Evolutionary conservation across 2,888 invertebrate genomes (phyloP).

Genomic region (Hedychridium roseum): DNA sequence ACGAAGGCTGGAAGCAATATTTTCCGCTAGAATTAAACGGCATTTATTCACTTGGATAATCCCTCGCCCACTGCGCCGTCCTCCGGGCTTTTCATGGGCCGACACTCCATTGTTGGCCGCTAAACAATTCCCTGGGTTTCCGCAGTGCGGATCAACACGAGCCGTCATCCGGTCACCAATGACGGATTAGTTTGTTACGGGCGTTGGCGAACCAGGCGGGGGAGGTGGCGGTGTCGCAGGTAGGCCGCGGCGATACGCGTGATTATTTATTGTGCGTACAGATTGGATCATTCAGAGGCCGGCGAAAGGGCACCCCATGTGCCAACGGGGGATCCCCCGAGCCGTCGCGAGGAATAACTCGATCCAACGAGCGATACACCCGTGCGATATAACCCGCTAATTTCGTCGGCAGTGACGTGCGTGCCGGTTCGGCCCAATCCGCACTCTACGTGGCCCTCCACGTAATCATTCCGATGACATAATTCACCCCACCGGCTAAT

Average conservation of each 20-base stretch:
- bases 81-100: too few species aligned
- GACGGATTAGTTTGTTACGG: conserved; percentile 49
- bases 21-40: too few species aligned
- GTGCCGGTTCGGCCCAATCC: too few species aligned
- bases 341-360: conserved; percentile 35
- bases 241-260: conserved; percentile 41
- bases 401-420: conserved; percentile 23
- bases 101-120: too few species aligned
- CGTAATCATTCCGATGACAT: too few species aligned
- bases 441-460: too few species aligned
- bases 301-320: conserved; percentile 28
- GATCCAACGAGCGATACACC: conserved; percentile 32
- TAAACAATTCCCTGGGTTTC: too few species aligned
- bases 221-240: conserved; percentile 19
- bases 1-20: too few species aligned
- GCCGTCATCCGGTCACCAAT: conserved; percentile 29
- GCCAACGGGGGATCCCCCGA: conserved; percentile 29
- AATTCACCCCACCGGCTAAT: too few species aligned
- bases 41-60: too few species aligned
- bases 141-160: background rate
- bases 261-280: conserved; percentile 50
- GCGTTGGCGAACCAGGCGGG: conserved; percentile 34
- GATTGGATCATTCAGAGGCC: conserved; percentile 53
- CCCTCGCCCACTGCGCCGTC: too few species aligned
- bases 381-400: conserved; percentile 34